These are phyloP conservation scores for Tympanuchus pallidicinctus DNA, from an alignment of 2,113 vertebrate species.

Conservation along the genomic window DNA sequence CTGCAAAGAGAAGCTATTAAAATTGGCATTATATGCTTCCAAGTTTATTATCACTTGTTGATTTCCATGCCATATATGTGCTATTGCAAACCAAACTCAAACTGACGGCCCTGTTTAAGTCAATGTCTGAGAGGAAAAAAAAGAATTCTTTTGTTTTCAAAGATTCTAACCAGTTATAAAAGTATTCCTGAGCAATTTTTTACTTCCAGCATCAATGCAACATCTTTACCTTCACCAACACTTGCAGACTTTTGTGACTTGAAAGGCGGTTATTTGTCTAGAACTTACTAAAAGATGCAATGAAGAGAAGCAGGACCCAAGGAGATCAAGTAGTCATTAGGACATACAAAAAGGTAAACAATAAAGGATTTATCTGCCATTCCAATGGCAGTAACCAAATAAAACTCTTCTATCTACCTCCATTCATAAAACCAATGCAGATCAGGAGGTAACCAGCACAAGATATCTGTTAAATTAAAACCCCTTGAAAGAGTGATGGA, in stretches of 20 bases:
- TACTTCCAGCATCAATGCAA: slow-evolving; percentile 12
- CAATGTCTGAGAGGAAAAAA: not conserved
- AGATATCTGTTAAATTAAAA: not conserved
- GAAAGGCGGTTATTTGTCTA: slow-evolving; percentile 15
- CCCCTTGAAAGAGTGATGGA: not conserved
- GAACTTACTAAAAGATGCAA: not conserved
- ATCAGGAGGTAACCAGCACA: not conserved
- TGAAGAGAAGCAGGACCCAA: not conserved
- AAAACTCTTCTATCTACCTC: not conserved
- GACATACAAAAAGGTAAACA: not conserved
- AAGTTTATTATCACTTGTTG: not conserved
- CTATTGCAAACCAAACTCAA: not conserved
- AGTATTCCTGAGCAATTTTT: too few species aligned
- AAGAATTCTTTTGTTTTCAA: not conserved
- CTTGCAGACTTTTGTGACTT: not conserved
- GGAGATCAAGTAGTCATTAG: not conserved
- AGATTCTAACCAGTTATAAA: not conserved
- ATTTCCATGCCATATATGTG: not conserved
- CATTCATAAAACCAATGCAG: not conserved
- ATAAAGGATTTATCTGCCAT: not conserved
- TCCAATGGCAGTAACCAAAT: not conserved
- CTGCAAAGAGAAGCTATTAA: not conserved
- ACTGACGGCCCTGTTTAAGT: not conserved
- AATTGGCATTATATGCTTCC: not conserved
- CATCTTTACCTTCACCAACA: not conserved